Percentiles rank a stretch among this genome's conserved stretches.
These are phyloP conservation scores for Falco naumanni DNA, from an alignment of 2,797 vertebrate genomes.

Conservation along the genomic window DNA sequence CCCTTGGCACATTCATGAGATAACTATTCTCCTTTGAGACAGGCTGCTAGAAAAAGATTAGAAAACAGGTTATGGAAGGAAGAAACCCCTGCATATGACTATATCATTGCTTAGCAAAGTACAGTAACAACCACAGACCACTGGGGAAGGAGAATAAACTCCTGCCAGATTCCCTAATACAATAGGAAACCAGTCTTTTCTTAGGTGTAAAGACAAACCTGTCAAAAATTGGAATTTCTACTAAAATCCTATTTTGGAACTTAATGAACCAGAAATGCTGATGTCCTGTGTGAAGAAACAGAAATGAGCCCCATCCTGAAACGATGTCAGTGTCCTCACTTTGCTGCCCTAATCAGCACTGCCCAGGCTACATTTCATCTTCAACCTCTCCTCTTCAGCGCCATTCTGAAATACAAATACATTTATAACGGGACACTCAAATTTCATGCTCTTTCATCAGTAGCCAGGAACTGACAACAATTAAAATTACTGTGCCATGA, in stretches of 20 bases:
- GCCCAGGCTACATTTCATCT: neutral
- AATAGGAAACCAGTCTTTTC: neutral
- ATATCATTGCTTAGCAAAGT: neutral
- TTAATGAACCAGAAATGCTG: neutral
- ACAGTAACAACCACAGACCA: neutral
- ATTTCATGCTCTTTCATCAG: neutral
- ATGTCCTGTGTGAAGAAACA: neutral
- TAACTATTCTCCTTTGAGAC: neutral
- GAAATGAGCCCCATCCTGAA: neutral
- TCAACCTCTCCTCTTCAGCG: neutral
- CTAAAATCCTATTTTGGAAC: neutral
- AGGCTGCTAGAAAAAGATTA: neutral
- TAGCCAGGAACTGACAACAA: neutral
- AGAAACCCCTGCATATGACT: neutral
- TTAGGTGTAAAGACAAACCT: neutral
- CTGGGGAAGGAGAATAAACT: neutral
- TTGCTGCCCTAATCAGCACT: neutral
- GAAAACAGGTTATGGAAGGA: neutral
- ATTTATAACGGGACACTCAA: neutral
- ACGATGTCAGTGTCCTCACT: neutral
- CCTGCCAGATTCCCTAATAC: neutral
- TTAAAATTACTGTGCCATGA: neutral
- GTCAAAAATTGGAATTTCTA: constrained; percentile 6
- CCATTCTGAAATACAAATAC: neutral
- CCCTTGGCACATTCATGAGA: neutral